Base-by-base conservation (phyloP, 2,113 vertebrate genomes). In the Phoxinus phoxinus region DNA sequence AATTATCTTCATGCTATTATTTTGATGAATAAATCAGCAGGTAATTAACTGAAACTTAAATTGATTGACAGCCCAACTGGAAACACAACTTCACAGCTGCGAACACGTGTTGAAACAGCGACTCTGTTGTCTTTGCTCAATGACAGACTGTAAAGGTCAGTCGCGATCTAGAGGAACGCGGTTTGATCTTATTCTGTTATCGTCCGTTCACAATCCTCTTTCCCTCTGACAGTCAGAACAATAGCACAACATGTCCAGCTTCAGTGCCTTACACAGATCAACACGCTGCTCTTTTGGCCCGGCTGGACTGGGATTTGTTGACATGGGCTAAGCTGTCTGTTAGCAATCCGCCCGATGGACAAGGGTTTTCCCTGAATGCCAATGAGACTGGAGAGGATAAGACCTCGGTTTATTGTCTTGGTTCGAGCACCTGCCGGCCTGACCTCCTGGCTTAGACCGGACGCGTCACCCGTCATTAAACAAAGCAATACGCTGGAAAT, bases 401-500 rank as follows among this genome's bases (percentile, higher is more conserved):
- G 79, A 71, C 72, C 75, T 13, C 8, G 48, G 84, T 67, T 87
- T 86, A 85, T 88, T 87, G 89, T 89, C 82, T 83, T 84, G 81
- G 75, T 19, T n/a, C 81, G 65, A 15, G 76, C 88, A 90, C 89
- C 89, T 89, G 86, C 81, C 58, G 69, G 83, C 37, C 75, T 53
- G 83, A 86, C 79, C 77, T 25, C 15, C 27, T 65, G 84, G 81
- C 88, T 89, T 86, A 89, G 44, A 82, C 76, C 7, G 84, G 84
- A 80, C 69, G 19, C 32, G 85, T 87, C 84, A 86, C 46, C 85
- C 82, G 12, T 75, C 80, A 87, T 87, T 86, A 85, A 89, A 90
- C 86, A 89, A 86, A 88, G 86, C 69, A 86, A 90, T 90, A 85
- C 21, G 77, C 35, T n/a, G 37, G 51, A 84, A 90, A 89, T 86